Percentiles rank a stretch among this genome's conserved stretches.
phyloP scores from a whole-genome alignment of 2,888 invertebrate genomes.

The Branchinecta sandiegonensis region DNA sequence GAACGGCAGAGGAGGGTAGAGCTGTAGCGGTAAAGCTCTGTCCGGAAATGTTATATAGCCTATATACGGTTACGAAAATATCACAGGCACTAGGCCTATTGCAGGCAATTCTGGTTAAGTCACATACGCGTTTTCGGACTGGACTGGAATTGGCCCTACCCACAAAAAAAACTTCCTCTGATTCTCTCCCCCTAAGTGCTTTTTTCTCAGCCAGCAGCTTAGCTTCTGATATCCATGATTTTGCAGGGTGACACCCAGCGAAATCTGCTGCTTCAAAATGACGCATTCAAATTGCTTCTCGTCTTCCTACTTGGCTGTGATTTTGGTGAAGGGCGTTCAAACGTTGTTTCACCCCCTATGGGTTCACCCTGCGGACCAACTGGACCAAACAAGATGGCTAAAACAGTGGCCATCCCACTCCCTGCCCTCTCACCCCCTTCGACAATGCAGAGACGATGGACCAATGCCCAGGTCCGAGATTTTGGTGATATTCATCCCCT shows the following conservation, averaged over 20 bases:
- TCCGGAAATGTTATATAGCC: too few species aligned
- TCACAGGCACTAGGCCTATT: too few species aligned
- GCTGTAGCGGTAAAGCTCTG: too few species aligned
- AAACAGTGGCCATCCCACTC: conserved; percentile 20
- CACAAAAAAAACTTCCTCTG: too few species aligned
- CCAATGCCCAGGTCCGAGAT: conserved; percentile 36
- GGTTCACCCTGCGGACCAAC: conserved; percentile 4
- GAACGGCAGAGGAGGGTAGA: too few species aligned
- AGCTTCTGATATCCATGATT: conserved; percentile 16
- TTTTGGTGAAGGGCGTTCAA: conserved; percentile 17
- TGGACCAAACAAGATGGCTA: conserved; percentile 5
- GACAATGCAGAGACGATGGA: conserved; percentile 34
- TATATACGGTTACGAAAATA: too few species aligned
- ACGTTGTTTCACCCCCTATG: conserved; percentile 17
- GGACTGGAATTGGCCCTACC: too few species aligned
- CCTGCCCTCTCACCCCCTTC: conserved; percentile 23
- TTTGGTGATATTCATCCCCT: conserved; percentile 36
- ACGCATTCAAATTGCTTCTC: conserved; percentile 35
- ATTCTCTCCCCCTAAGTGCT: too few species aligned
- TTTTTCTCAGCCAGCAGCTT: too few species aligned
- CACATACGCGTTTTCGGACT: too few species aligned
- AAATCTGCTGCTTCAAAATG: conserved; percentile 34
- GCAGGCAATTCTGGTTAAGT: too few species aligned
- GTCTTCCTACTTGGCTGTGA: conserved; percentile 35
- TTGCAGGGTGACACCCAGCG: conserved; percentile 36